Evolutionary conservation across 2,113 vertebrate genomes (phyloP), one percentile per base, ranked within the genome.

Genomic region (Neofelis nebulosa): DNA sequence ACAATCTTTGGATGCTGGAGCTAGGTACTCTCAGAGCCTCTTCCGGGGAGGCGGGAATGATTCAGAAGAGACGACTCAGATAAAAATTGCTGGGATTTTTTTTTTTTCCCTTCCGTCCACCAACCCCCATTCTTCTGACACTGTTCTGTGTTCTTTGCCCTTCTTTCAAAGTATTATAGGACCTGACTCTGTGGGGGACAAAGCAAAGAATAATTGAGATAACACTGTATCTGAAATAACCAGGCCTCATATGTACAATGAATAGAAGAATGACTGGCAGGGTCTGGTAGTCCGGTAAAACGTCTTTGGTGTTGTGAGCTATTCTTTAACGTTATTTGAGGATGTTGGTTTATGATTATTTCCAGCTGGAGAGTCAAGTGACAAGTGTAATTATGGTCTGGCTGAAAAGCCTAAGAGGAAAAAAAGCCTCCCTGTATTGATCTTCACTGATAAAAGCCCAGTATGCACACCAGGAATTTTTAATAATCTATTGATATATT

Each of bases 1-100:
- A 98, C 74, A 89, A 29, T 91, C 87, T 69, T 91, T 91, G 94
- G 76, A 90, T 96, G 94, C 81, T 96, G 94, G 96, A 97, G 79
- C 96, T 96, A 94, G 96, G 94, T 80, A 57, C 94, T 93, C 66
- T 1, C 3, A 55, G 45, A 91, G 48, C 21, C 52, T 88, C 61
- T 21, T 76, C 12, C 69, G 33, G 55, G 79, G 9, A 74, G 50
- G 31, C 13, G 57, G 48, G 7, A 21, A 55, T 48, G 80, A 97
- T 71, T 97, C 94, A 88, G 74, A n/a, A 88, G 41, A 31, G 31
- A 50, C 88, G 90, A 92, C 61, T 94, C 57, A 73, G 73, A 66
- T 91, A 38, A 96, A 90, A 57, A 7, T 38, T 27, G 36, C 90
- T 65, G 25, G 45, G 55, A 48, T 25, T 13, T 27, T 66, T 55